These are phyloP conservation scores for Gephyroberyx darwinii DNA, from an alignment of 2,797 vertebrate genomes.

Conservation along the genomic window DNA sequence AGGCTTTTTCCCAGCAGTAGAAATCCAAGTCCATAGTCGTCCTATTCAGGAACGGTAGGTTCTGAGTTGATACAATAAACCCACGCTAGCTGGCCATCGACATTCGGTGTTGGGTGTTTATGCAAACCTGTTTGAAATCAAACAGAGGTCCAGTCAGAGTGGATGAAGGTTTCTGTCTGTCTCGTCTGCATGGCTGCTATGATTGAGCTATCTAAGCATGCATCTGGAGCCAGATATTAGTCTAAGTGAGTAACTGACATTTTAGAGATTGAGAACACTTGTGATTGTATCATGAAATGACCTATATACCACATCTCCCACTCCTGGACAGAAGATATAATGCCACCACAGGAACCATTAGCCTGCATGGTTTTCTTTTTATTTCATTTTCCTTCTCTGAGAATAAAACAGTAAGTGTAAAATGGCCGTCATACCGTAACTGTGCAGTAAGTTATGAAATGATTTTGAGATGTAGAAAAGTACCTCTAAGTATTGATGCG, in stretches of 20 bases:
- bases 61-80: constrained; percentile 61
- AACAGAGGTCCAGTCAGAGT: constrained; percentile 19
- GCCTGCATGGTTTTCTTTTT: constrained; percentile 40
- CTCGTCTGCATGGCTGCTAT: constrained; percentile 1
- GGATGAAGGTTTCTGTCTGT: background rate
- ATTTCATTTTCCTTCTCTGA: constrained; percentile 21
- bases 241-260: constrained; percentile 31
- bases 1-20: constrained; percentile 33
- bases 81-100: constrained; percentile 30
- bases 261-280: constrained; percentile 11
- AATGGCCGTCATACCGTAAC: constrained; percentile 10
- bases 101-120: constrained; percentile 16
- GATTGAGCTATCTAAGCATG: constrained; percentile 12
- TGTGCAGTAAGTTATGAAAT: constrained; percentile 5
- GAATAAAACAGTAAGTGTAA: constrained; percentile 8
- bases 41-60: constrained; percentile 49
- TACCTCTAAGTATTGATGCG: background rate
- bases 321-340: constrained; percentile 20
- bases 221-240: constrained; percentile 35
- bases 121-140: constrained; percentile 23
- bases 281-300: constrained; percentile 25
- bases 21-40: constrained; percentile 56
- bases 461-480: constrained; percentile 11
- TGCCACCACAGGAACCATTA: constrained; percentile 27
- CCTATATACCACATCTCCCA: constrained; percentile 25